Base-by-base conservation (phyloP, 2,888 invertebrate species). In the Heliconius erato region DNA sequence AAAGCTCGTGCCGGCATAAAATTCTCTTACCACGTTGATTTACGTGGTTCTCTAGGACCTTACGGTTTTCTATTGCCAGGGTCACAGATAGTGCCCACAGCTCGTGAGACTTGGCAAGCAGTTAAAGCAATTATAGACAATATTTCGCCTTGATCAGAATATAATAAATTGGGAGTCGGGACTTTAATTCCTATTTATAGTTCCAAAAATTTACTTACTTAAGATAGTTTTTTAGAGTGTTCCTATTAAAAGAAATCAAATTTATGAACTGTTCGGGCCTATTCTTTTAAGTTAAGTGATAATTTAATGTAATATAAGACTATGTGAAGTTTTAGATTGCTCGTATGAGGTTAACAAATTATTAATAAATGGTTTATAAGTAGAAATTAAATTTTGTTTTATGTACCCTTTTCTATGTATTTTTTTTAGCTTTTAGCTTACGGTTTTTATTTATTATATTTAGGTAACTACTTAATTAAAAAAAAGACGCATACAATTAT, bases 31-130 rank as follows among this genome's bases (percentile, higher is more conserved):
- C 98, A 98, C 11, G 94, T 98, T 23, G 98, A 98, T 91, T 94
- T 98, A 16, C 92, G 97, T 32, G 98, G 98, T 89, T 96, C 96
- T 7, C 96, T 92, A 32, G 98, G 98, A 0, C 97, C 97, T 0
- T 97, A 98, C 88, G 98, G 98, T 0, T 98, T 98, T 90, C 90
- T 98, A 16, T 92, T 98, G 59, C 98, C 98, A 0, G 97, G 97
- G 3, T 96, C 97, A 0, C 97, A 97, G 88, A 98, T 98, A 86
- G 96, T 97, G 54, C 96, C 97, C 1, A 97, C 98, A 0, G 97
- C 98, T 0, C 96, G 97, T 79, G 98, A 98, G 93, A 98, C 98
- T n/a, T 97, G 97, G 95, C 97, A 97, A 84, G 98, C 97, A 65
- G 96, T 98, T 40, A 97, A 97, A 91, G 97, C 97, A 63, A 97